phyloP scores from a whole-genome alignment of 2,797 vertebrate genomes.

The Ambastaia sidthimunki region DNA sequence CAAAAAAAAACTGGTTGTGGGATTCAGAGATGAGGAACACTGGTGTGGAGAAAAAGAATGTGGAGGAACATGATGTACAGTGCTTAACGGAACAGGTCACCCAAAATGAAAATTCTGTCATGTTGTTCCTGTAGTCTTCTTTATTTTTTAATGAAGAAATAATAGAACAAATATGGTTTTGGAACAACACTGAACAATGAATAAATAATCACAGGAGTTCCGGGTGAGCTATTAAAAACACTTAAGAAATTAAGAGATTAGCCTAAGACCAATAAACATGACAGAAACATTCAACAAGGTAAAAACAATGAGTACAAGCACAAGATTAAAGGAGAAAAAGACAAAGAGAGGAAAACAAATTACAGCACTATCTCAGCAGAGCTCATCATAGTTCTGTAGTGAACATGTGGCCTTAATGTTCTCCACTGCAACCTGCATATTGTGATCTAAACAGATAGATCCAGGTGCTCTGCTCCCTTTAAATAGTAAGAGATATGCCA shows the following conservation, averaged over 20 bases:
- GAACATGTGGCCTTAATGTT: conserved; percentile 54
- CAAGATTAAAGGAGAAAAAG: conserved; percentile 33
- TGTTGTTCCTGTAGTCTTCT: not conserved
- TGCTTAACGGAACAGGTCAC: too few relatives aligned
- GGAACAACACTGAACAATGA: not conserved
- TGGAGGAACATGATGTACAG: too few relatives aligned
- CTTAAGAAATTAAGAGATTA: not conserved
- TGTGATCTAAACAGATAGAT: conserved; percentile 40
- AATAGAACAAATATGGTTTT: not conserved
- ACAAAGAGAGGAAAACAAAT: conserved; percentile 2
- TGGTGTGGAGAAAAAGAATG: not conserved
- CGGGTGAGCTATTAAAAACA: not conserved
- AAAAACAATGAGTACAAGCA: not conserved
- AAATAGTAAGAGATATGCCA: conserved; percentile 32
- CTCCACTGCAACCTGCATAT: conserved; percentile 43
- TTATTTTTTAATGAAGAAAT: not conserved
- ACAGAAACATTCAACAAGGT: not conserved
- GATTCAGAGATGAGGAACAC: not conserved
- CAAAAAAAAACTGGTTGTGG: not conserved
- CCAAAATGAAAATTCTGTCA: too few relatives aligned
- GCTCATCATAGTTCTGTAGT: conserved; percentile 45
- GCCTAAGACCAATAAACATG: not conserved
- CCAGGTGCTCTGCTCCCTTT: conserved; percentile 22
- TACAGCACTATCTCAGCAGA: conserved; percentile 33
- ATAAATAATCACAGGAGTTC: not conserved